Evolutionary conservation across 2,113 vertebrate genomes (phyloP), one percentile per base, ranked within the genome.

Genomic region (Gobio gobio): DNA sequence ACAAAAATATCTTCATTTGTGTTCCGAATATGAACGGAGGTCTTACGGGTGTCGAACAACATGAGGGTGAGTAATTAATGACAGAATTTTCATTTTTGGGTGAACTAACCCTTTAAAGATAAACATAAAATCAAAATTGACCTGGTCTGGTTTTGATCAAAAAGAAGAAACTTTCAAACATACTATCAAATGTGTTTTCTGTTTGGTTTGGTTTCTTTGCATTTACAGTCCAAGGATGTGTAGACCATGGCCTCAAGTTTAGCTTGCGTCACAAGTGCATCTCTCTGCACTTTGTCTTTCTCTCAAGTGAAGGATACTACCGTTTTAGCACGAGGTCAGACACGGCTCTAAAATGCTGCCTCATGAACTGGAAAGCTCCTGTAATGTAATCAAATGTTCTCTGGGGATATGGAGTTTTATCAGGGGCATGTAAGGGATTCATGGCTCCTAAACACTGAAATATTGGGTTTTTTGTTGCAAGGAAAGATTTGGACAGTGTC

Each of bases 341-440:
- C 40, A 79, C n/a, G 1, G 16, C 40, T 45, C 18, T 79, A 72
- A 43, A 70, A 13, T 54, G 51, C 29, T 72, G 45, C 74, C 64
- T 83, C 45, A 56, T 87, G 16, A 43, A 64, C 63, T 29, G 29
- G 26, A 47, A 10, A 61, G 26, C 80, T 78, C 8, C n/a, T 78
- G 26, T 84, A 77, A 83, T 45, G 66, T 43, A 61, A 70, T 74
- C 64, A 84, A 83, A 66, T 66, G 33, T 74, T 72, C 33, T 72
- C 40, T n/a, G 59, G 14, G 61, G 70, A 83, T 40, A 18, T 18
- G 13, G 18, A 24, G 59, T 70, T 58, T 82, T 54, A 56, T 47
- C 63, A 56, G 49, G 20, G n/a, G 18, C 26, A 43, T 76, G 78
- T 20, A 22, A 33, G 64, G n/a, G 47, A 61, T 47, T 83, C 72